Percentiles rank a stretch among this genome's conserved stretches.
These are phyloP conservation scores for Spatulosminthurus flaviceps DNA, from an alignment of 2,888 invertebrate genomes.

Conservation along the genomic window DNA sequence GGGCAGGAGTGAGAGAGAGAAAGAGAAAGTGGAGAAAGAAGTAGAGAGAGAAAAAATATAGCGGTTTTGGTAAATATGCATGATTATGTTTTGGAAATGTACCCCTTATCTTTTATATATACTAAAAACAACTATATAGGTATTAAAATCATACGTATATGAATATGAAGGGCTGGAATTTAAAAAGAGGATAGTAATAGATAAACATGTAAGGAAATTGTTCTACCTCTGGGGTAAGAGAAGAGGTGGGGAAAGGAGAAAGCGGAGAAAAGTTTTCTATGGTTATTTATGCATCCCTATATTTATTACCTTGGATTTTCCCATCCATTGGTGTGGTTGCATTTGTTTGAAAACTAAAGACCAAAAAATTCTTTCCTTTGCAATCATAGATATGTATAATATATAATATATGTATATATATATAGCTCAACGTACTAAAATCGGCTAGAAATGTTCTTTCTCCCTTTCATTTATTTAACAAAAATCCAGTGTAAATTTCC, in stretches of 20 bases:
- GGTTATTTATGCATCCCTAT: slow-evolving; percentile 13
- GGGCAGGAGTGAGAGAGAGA: neutral
- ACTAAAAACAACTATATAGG: too few species aligned
- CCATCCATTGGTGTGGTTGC: neutral
- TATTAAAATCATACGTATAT: too few species aligned
- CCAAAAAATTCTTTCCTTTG: neutral
- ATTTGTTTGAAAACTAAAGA: slow-evolving; percentile 12
- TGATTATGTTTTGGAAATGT: too few species aligned
- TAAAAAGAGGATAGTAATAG: too few species aligned
- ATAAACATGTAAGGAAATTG: too few species aligned
- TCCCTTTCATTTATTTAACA: too few species aligned
- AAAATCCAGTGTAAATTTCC: too few species aligned
- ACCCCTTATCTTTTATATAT: too few species aligned
- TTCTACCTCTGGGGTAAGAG: neutral
- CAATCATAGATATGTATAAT: neutral
- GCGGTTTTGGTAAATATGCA: too few species aligned
- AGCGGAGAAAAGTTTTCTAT: slow-evolving; percentile 5
- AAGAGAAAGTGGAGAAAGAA: too few species aligned
- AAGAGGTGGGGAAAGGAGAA: neutral
- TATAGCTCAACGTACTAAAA: neutral
- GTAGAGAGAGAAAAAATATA: neutral
- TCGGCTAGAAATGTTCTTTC: too few species aligned
- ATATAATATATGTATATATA: neutral
- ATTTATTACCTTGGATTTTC: slow-evolving; percentile 3
- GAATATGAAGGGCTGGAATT: too few species aligned